Conservation (phyloP, 2,113 vertebrate genomes). For the Brienomyrus longianalis region DNA sequence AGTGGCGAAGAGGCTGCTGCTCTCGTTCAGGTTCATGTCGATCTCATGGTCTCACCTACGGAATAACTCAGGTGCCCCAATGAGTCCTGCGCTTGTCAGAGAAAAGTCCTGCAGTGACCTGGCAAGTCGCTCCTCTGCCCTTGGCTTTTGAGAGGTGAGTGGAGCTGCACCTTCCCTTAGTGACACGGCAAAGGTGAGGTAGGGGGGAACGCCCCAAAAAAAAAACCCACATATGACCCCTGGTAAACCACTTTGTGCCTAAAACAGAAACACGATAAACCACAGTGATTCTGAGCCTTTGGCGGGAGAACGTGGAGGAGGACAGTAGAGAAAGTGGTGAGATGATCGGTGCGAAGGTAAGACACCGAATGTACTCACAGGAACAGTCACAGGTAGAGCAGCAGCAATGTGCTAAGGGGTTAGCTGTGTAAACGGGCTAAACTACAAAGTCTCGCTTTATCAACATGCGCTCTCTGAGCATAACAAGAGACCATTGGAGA, state of each 20-base stretch:
- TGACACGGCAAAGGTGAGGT: not conserved
- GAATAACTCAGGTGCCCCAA: slow-evolving; percentile 64
- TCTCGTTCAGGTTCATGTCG: not conserved
- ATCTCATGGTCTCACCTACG: slow-evolving; percentile 52
- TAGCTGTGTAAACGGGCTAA: not conserved
- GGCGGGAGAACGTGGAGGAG: not conserved
- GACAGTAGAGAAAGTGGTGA: not conserved
- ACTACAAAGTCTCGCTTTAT: not conserved
- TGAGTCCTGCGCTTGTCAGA: slow-evolving; percentile 67
- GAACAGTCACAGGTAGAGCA: not conserved
- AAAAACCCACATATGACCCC: not conserved
- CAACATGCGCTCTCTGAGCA: slow-evolving; percentile 41
- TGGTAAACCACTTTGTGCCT: not conserved
- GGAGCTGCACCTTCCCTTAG: not conserved
- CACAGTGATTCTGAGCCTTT: not conserved
- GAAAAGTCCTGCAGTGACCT: slow-evolving; percentile 29
- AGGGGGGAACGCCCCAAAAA: not conserved
- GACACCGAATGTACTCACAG: not conserved
- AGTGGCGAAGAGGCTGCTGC: slow-evolving; percentile 23
- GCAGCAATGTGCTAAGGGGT: not conserved
- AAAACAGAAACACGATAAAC: not conserved
- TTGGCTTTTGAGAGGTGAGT: not conserved
- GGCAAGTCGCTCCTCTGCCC: not conserved
- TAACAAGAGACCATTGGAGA: slow-evolving; percentile 52
- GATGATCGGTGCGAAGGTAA: not conserved